These are phyloP conservation scores for Calonectris borealis DNA, from an alignment of 2,113 vertebrate species.

Conservation along the genomic window DNA sequence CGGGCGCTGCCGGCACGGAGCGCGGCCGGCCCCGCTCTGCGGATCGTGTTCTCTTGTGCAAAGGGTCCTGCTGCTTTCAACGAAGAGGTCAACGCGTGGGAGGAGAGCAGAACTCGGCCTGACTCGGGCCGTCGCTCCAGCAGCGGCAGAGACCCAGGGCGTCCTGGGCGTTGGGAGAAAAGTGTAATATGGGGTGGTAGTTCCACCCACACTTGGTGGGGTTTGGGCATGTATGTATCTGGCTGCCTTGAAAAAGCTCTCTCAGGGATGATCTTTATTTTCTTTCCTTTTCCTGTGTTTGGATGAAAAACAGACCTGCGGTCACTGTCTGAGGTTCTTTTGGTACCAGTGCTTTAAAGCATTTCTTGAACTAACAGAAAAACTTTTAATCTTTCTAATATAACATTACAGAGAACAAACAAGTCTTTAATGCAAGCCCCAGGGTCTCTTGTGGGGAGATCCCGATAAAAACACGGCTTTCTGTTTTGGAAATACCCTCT, in stretches of 20 bases:
- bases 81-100: accelerated
- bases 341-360: constrained; percentile 36
- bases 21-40: accelerated
- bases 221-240: background rate
- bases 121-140: accelerated
- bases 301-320: constrained; percentile 45
- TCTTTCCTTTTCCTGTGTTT: background rate
- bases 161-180: accelerated
- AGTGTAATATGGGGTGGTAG: accelerated
- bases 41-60: accelerated
- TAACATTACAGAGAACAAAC: constrained; percentile 57
- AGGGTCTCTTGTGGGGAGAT: constrained; percentile 48
- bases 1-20: background rate
- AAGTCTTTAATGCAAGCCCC: constrained; percentile 41
- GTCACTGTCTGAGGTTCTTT: constrained; percentile 24
- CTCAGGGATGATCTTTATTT: constrained; percentile 17
- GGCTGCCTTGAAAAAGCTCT: background rate
- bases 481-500: constrained; percentile 70
- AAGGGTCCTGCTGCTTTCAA: accelerated
- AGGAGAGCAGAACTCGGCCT: background rate
- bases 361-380: constrained; percentile 8
- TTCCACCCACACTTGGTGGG: background rate
- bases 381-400: constrained; percentile 53
- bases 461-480: constrained; percentile 44
- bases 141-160: accelerated